Evolutionary conservation across 2,888 invertebrate genomes (phyloP).

Genomic region (Pachycephus smyrnensis): DNA sequence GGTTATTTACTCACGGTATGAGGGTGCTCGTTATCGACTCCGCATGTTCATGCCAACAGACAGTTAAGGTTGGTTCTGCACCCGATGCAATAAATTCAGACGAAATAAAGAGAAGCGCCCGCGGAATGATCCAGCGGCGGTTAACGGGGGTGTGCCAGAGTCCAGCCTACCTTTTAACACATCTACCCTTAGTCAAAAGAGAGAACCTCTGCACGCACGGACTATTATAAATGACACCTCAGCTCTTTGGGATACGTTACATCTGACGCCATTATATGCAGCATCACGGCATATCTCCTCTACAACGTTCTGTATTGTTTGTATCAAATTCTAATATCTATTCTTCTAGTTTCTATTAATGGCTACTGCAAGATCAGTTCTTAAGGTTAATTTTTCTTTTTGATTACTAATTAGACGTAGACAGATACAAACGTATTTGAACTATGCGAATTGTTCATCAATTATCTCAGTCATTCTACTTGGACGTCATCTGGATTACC

Average conservation of each 20-base stretch:
- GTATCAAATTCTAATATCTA: not conserved
- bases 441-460: not conserved
- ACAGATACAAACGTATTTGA: not conserved
- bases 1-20: not conserved
- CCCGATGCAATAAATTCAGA: conserved; percentile 62
- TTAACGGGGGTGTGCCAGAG: conserved; percentile 64
- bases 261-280: conserved; percentile 4
- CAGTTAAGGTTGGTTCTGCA: conserved; percentile 56
- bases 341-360: not conserved
- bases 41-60: conserved; percentile 61
- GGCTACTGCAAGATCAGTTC: not conserved
- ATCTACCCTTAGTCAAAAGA: conserved; percentile 42
- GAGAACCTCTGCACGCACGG: conserved; percentile 55
- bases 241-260: conserved; percentile 5
- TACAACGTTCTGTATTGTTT: not conserved
- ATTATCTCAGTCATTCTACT: not conserved
- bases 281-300: conserved; percentile 3
- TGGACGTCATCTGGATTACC: not conserved
- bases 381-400: not conserved
- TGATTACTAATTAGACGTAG: not conserved
- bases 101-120: conserved; percentile 55
- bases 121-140: conserved; percentile 57
- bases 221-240: conserved; percentile 60
- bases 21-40: not conserved
- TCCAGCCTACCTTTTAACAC: conserved; percentile 66